Evolutionary conservation across 2,113 vertebrate genomes (phyloP).

Genomic region (Gambusia holbrooki): DNA sequence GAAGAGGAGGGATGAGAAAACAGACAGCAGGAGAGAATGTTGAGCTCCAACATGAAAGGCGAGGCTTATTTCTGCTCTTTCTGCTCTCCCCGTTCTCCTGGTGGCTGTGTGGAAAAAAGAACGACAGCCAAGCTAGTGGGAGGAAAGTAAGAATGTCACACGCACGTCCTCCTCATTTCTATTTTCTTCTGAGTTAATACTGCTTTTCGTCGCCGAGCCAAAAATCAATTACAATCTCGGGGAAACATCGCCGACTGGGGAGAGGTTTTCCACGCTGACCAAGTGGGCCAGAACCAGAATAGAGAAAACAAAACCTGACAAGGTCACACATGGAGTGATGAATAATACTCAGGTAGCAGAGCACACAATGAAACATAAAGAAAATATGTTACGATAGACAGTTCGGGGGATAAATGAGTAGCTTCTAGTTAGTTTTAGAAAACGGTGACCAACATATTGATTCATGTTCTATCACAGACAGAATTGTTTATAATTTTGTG

Average conservation of each 20-base stretch:
- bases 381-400: background rate
- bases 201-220: background rate
- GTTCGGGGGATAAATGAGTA: background rate
- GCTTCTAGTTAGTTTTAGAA: background rate
- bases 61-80: conserved; percentile 13
- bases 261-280: background rate
- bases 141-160: conserved; percentile 16
- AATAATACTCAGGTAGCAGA: background rate
- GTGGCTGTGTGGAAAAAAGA: background rate
- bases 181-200: conserved; percentile 8
- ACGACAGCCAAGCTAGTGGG: background rate
- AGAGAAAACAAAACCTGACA: background rate
- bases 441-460: background rate
- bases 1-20: background rate
- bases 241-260: background rate
- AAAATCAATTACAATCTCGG: conserved; percentile 24
- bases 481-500: too few relatives aligned
- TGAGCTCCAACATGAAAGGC: background rate
- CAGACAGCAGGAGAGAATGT: background rate
- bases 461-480: background rate
- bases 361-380: background rate
- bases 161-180: background rate
- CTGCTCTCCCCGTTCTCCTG: conserved; percentile 3
- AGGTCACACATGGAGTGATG: background rate
- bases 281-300: background rate